Conservation (phyloP, 1,140 invertebrate species). For the Aricia agestis region DNA sequence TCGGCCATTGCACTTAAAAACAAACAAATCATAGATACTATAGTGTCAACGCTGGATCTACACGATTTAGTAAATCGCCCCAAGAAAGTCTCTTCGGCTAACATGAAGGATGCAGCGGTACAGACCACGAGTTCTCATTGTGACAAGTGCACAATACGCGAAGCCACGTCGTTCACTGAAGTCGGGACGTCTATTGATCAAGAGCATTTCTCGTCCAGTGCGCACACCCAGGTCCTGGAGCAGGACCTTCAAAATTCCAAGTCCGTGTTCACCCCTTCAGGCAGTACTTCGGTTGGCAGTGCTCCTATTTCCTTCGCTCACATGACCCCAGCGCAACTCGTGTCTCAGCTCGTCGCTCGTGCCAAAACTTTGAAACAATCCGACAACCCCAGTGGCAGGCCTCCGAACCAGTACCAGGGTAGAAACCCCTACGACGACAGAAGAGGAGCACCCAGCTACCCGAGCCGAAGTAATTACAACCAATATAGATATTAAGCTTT, state of each 20-base stretch:
- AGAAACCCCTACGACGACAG: conserved; percentile 43
- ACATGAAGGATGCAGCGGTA: conserved; percentile 52
- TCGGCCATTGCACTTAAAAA: conserved; percentile 41
- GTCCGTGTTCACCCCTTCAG: conserved; percentile 56
- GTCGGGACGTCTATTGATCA: conserved; percentile 41
- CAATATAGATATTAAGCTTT: conserved; percentile 45
- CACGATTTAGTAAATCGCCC: conserved; percentile 44
- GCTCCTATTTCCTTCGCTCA: conserved; percentile 62
- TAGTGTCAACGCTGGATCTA: conserved; percentile 48
- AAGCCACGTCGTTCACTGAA: conserved; percentile 37
- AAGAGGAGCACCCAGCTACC: conserved; percentile 23
- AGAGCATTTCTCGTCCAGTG: conserved; percentile 42
- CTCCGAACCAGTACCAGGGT: conserved; percentile 33
- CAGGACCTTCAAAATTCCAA: conserved; percentile 61
- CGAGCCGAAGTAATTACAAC: conserved; percentile 39
- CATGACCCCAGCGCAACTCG: conserved; percentile 64
- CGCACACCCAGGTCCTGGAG: conserved; percentile 68
- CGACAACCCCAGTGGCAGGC: conserved; percentile 28
- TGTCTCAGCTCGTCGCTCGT: conserved; percentile 63
- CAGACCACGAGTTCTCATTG: conserved; percentile 58
- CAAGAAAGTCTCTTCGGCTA: conserved; percentile 42
- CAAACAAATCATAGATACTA: conserved; percentile 53
- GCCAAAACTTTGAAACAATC: conserved; percentile 62
- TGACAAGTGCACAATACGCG: conserved; percentile 60
- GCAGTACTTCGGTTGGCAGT: conserved; percentile 41